Conservation (phyloP, 2,888 invertebrate species). For the Cataglyphis rosenhaueri region DNA sequence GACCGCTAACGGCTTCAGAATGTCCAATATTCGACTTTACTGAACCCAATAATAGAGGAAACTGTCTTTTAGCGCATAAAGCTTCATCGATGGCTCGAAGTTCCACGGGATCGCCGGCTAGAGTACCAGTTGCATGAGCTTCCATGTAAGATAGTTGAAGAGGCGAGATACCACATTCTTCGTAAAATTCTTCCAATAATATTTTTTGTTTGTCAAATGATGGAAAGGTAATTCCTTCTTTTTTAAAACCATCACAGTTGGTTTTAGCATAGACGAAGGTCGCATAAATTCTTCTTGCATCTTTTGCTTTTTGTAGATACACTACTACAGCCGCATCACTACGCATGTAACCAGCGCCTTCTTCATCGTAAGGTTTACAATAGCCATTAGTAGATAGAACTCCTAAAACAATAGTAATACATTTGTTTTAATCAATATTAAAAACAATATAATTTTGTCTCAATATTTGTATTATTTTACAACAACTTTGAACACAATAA, state of each 20-base stretch:
- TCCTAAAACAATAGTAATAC: slow-evolving; percentile 83
- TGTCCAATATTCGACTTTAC: slow-evolving; percentile 70
- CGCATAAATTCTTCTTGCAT: slow-evolving; percentile 85
- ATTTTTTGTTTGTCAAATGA: slow-evolving; percentile 49
- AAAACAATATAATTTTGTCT: not conserved
- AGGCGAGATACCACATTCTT: slow-evolving; percentile 61
- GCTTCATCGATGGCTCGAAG: slow-evolving; percentile 67
- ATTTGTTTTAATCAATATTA: not conserved
- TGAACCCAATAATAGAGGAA: slow-evolving; percentile 70
- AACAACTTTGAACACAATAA: not conserved
- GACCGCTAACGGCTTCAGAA: slow-evolving; percentile 27
- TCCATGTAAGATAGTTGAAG: slow-evolving; percentile 68
- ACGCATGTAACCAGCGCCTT: slow-evolving; percentile 92
- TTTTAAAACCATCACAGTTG: slow-evolving; percentile 86
- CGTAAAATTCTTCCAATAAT: slow-evolving; percentile 59
- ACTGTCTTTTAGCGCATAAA: slow-evolving; percentile 60
- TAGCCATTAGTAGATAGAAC: slow-evolving; percentile 93
- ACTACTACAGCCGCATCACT: slow-evolving; percentile 91
- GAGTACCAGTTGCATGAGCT: slow-evolving; percentile 50
- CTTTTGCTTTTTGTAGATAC: slow-evolving; percentile 89
- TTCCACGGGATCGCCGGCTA: slow-evolving; percentile 53
- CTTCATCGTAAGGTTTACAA: slow-evolving; percentile 95
- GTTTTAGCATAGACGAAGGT: slow-evolving; percentile 86
- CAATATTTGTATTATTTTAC: not conserved
- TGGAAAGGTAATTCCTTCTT: slow-evolving; percentile 71